These are phyloP conservation scores for Siniperca chuatsi DNA, from an alignment of 2,113 vertebrate species.

Conservation along the genomic window DNA sequence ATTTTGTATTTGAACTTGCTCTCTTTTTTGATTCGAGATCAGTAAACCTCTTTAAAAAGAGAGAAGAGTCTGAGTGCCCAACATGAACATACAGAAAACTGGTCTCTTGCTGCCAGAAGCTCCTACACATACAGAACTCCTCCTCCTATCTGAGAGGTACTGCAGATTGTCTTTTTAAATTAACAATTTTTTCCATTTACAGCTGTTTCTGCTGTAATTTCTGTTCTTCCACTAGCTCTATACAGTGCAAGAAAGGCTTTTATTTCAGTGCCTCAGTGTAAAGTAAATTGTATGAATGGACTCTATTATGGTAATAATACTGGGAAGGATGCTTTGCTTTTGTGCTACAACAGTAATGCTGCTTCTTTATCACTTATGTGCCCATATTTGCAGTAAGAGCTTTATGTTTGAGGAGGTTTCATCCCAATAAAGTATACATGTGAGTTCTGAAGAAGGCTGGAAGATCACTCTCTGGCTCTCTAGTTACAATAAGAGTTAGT, in stretches of 20 bases:
- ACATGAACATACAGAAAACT: neutral
- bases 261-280: constrained; percentile 15
- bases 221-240: neutral
- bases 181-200: neutral
- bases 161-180: neutral
- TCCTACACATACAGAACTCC: neutral
- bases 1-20: neutral
- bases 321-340: neutral
- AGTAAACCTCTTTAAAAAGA: neutral
- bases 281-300: constrained; percentile 46
- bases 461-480: neutral
- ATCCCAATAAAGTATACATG: neutral
- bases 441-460: neutral
- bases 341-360: neutral
- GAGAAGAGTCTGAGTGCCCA: neutral
- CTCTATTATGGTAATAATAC: constrained; percentile 23
- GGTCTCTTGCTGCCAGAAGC: neutral
- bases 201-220: neutral
- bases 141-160: neutral
- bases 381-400: neutral
- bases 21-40: neutral
- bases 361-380: neutral
- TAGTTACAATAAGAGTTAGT: neutral
- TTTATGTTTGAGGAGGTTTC: constrained; percentile 19
- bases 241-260: neutral